These are phyloP conservation scores for Temnothorax rugatulus DNA, from an alignment of 2,888 invertebrate genomes.

Conservation along the genomic window DNA sequence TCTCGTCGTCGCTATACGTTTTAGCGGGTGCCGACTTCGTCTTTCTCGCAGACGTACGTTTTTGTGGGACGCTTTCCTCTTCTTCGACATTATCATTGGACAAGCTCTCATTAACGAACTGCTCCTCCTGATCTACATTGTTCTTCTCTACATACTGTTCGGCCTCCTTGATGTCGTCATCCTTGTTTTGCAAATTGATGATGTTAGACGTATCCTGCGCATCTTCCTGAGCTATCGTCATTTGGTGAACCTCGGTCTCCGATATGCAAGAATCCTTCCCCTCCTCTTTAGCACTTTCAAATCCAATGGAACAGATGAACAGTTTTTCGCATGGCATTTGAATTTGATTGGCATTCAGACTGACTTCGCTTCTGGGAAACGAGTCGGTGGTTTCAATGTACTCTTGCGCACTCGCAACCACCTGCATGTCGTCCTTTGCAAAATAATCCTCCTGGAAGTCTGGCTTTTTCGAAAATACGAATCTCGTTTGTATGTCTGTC, in stretches of 20 bases:
- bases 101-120: slow-evolving; percentile 63
- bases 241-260: slow-evolving; percentile 57
- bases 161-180: slow-evolving; percentile 47
- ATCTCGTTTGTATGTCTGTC: slow-evolving; percentile 80
- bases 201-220: slow-evolving; percentile 54
- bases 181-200: slow-evolving; percentile 58
- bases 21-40: slow-evolving; percentile 76
- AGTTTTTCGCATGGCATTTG: slow-evolving; percentile 74
- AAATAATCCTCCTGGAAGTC: slow-evolving; percentile 79
- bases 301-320: slow-evolving; percentile 76
- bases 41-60: slow-evolving; percentile 79
- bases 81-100: slow-evolving; percentile 59
- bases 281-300: slow-evolving; percentile 71
- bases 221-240: slow-evolving; percentile 45
- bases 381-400: slow-evolving; percentile 75
- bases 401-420: slow-evolving; percentile 69
- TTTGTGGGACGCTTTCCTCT: slow-evolving; percentile 71
- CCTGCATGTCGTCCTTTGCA: slow-evolving; percentile 81
- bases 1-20: slow-evolving; percentile 79
- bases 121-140: slow-evolving; percentile 57
- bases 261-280: slow-evolving; percentile 62
- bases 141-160: slow-evolving; percentile 57
- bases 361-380: slow-evolving; percentile 72
- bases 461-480: slow-evolving; percentile 77
- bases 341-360: slow-evolving; percentile 62